Evolutionary conservation across 2,113 vertebrate species (phyloP).

Genomic region (Vimba vimba): DNA sequence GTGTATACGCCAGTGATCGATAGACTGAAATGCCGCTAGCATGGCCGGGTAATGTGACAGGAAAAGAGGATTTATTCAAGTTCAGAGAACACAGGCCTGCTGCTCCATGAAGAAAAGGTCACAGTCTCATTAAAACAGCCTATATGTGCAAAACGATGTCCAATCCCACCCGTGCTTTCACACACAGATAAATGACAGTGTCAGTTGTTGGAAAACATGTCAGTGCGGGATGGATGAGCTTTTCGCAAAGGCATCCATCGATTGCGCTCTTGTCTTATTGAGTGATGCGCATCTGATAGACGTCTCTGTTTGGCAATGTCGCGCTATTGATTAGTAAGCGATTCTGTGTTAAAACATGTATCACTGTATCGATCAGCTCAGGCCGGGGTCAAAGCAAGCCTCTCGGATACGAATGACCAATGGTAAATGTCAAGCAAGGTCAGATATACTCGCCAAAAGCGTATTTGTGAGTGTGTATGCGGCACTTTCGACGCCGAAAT

Average conservation of each 20-base stretch:
- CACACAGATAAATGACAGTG: conserved; percentile 24
- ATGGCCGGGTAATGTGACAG: not conserved
- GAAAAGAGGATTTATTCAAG: conserved; percentile 53
- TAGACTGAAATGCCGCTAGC: conserved; percentile 19
- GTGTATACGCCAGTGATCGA: conserved; percentile 30
- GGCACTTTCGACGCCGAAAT: conserved; percentile 1
- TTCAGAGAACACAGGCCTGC: conserved; percentile 6
- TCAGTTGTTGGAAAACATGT: conserved; percentile 60
- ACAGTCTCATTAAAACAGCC: conserved; percentile 41
- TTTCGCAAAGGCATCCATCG: conserved; percentile 55
- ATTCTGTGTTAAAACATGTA: conserved; percentile 64
- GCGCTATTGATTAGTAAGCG: conserved; percentile 63
- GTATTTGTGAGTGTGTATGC: not conserved
- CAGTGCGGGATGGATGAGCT: conserved; percentile 66
- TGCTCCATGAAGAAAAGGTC: conserved; percentile 50
- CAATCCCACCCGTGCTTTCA: conserved; percentile 23
- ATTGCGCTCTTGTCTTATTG: conserved; percentile 60
- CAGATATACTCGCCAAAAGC: conserved; percentile 42
- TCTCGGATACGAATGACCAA: conserved; percentile 49
- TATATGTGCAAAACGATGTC: conserved; percentile 27
- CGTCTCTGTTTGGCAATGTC: conserved; percentile 61
- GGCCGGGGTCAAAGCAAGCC: conserved; percentile 66
- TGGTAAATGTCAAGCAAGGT: conserved; percentile 74
- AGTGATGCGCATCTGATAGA: conserved; percentile 61
- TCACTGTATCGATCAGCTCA: conserved; percentile 68